Base-by-base conservation (phyloP, 2,888 invertebrate genomes). In the Drosophila nr. perissopoda region DNA sequence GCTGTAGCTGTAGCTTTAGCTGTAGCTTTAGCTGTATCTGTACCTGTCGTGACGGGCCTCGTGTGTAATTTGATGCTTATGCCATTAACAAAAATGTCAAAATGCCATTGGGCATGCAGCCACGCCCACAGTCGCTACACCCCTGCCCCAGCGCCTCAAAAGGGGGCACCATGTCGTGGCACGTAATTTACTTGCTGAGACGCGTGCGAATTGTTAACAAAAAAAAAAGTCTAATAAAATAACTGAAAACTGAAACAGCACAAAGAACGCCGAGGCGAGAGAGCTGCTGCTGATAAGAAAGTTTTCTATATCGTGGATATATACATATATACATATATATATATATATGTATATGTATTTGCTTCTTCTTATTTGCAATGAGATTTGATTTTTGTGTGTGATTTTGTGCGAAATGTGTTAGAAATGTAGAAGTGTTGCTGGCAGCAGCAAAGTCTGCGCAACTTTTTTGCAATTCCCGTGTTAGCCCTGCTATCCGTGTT, bases 11-110 rank as follows among this genome's bases (percentile, higher is more conserved):
- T 21, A 21, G 21, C 21, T 21, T 1, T 21, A 21, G 21, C 21
- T 21, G 21, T 21, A 21, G n/a, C n/a, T n/a, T n/a, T 40, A 38
- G 11, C 11, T 53, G 48, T 56, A 58, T 29, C 21, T 59, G 61
- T 54, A 52, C n/a, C 42, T 72, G 40, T 65, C 51, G 48, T 57
- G 56, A 59, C 61, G 51, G 58, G 59, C 25, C 56, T 67, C 65
- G 77, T 74, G 70, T 83, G 87, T 87, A 88, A 88, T 89, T 89
- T 89, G 88, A 88, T 89, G 85, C 83, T 83, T 81, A 75, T 78
- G 77, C 88, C 85, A 89, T 89, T 88, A 88, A 85, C 82, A 82
- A 89, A 88, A 87, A 89, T 88, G 85, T 89, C 88, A 89, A 85
- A 88, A 88, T 87, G 88, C 87, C 85, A 75, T 76, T 82, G 87